Conservation (phyloP, 2,888 invertebrate genomes). For the Synanthedon myopaeformis region DNA sequence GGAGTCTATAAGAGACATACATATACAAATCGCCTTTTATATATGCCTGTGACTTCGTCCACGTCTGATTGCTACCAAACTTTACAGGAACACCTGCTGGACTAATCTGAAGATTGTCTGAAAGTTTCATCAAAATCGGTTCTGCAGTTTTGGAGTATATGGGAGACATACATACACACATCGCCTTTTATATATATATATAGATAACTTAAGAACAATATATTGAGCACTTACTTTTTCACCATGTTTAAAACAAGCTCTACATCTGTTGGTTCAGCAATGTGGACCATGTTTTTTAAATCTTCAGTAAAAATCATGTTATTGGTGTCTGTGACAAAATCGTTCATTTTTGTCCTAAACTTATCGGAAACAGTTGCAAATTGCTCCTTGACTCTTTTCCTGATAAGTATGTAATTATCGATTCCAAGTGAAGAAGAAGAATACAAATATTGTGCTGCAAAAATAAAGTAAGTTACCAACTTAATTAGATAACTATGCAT, state of each 20-base stretch:
- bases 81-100: too few species aligned
- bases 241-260: slow-evolving; percentile 76
- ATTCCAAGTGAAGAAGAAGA: slow-evolving; percentile 72
- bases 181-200: too few species aligned
- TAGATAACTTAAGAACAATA: too few species aligned
- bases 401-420: slow-evolving; percentile 66
- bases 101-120: too few species aligned
- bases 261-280: slow-evolving; percentile 75
- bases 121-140: too few species aligned
- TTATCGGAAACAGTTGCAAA: slow-evolving; percentile 73
- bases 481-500: too few species aligned
- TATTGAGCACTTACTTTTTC: slow-evolving; percentile 63
- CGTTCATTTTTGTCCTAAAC: slow-evolving; percentile 78
- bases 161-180: too few species aligned
- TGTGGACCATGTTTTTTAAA: slow-evolving; percentile 82
- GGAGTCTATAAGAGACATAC: too few species aligned
- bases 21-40: too few species aligned
- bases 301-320: slow-evolving; percentile 87
- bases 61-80: too few species aligned
- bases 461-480: not conserved
- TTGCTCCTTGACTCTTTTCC: slow-evolving; percentile 69
- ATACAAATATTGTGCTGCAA: slow-evolving; percentile 45
- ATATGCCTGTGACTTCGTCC: too few species aligned
- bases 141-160: too few species aligned
- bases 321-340: slow-evolving; percentile 67